These are phyloP conservation scores for Phainopepla nitens DNA, from an alignment of 2,113 vertebrate genomes.

Conservation along the genomic window DNA sequence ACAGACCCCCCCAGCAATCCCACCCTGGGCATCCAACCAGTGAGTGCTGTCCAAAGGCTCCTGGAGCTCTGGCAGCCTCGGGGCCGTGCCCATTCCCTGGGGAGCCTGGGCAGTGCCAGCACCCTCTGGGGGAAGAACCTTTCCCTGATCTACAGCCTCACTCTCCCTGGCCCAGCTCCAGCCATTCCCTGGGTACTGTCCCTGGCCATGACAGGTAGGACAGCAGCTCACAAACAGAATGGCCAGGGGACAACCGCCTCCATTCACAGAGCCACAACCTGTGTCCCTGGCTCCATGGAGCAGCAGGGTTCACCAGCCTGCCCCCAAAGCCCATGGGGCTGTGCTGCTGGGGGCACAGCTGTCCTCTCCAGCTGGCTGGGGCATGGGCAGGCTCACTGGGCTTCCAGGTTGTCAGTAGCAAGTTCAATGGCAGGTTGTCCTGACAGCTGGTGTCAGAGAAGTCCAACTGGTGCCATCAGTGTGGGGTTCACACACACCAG, in stretches of 20 bases:
- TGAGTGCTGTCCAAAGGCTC: accelerated
- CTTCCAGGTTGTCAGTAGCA: neutral
- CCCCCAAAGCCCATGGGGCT: neutral
- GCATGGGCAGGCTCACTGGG: accelerated
- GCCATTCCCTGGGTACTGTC: neutral
- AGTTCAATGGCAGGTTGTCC: neutral
- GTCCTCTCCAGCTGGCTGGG: neutral
- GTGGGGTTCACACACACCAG: neutral
- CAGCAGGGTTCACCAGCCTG: neutral
- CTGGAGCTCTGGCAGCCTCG: neutral
- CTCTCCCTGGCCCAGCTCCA: neutral
- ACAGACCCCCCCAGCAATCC: accelerated
- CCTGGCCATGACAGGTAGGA: neutral
- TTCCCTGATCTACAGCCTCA: accelerated
- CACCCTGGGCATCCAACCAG: neutral
- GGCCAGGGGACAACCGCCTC: neutral
- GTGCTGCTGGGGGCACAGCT: neutral
- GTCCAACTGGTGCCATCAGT: too few relatives aligned
- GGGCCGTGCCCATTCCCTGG: neutral
- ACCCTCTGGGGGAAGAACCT: neutral
- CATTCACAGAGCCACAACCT: neutral
- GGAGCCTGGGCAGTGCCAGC: neutral
- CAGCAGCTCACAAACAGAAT: neutral
- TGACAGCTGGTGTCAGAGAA: neutral
- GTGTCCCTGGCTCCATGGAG: neutral